Percentiles rank a stretch among this genome's conserved stretches.
These are phyloP conservation scores for Nasonia vitripennis DNA, from an alignment of 1,140 invertebrate genomes.

Conservation along the genomic window DNA sequence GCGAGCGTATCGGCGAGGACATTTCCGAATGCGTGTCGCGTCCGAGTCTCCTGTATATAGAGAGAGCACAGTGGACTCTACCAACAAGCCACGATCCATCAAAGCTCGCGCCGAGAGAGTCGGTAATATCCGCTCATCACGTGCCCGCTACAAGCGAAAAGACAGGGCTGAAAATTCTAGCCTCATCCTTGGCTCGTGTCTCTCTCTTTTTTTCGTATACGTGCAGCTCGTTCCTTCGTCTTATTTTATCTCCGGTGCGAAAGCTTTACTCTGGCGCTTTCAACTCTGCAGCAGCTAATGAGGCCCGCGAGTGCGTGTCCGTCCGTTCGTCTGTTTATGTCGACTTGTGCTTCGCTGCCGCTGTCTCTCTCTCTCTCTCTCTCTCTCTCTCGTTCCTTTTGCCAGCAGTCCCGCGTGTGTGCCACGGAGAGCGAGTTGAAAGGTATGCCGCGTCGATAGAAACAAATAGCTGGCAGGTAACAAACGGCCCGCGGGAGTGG, in stretches of 20 bases:
- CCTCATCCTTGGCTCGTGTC: neutral
- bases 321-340: neutral
- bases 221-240: conserved; percentile 12
- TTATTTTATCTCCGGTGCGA: conserved; percentile 27
- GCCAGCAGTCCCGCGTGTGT: neutral
- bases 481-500: neutral
- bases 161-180: conserved; percentile 18
- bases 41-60: neutral
- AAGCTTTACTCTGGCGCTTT: conserved; percentile 32
- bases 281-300: conserved; percentile 36
- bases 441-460: neutral
- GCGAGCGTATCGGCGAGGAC: no score
- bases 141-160: neutral
- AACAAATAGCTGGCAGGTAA: neutral
- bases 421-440: neutral
- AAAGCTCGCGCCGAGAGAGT: neutral
- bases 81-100: conserved; percentile 7
- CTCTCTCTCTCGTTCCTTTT: neutral
- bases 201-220: neutral
- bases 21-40: no score
- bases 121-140: conserved; percentile 44
- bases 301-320: neutral
- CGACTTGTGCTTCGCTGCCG: no score
- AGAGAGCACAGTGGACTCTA: neutral
- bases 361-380: no score